Evolutionary conservation across 2,113 vertebrate genomes (phyloP), one percentile per base, ranked within the genome.

Genomic region (Empidonax traillii): DNA sequence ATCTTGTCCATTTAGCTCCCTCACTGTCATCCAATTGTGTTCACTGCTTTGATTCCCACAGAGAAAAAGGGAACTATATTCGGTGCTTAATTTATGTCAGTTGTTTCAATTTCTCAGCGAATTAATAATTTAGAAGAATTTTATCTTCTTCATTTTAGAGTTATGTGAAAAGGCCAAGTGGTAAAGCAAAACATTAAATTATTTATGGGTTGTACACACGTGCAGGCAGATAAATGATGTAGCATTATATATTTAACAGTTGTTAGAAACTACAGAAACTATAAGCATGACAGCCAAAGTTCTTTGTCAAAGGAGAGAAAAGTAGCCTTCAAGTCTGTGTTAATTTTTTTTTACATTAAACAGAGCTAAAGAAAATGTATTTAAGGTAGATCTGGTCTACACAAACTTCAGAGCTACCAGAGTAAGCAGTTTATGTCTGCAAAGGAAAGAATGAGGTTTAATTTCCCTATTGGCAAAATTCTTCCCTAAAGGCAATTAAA

Each of bases 51-150:
- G 83, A 90, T 77, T 78, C 66, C 69, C 66, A 81, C n/a, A 73
- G 76, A 93, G 52, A 73, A 87, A 92, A 88, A 86, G 8, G 19
- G n/a, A 87, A 74, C 14, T 13, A 75, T 77, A 93, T 94, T 59
- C 10, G 0, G 16, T 72, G 61, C 14, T 75, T 87, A 80, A 68
- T 74, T 84, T 76, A 27, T 47, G 65, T 39, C 0, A 0, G 44
- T 68, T 89, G 43, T 91, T 94, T 82, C 93, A 76, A 90, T 96
- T 93, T 95, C 83, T 43, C 30, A 81, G 33, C 47, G 61, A 94
- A 87, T 96, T 27, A 95, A 95, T 96, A 90, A 96, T 95, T 95
- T 62, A 93, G 62, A 31, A 94, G 62, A 89, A 85, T 90, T 90
- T 89, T 93, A 85, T 82, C 88, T 78, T 90, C 24, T 41, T 75